Evolutionary conservation across 2,113 vertebrate species (phyloP), one percentile per base, ranked within the genome.

Genomic region (Nesospiza acunhae): DNA sequence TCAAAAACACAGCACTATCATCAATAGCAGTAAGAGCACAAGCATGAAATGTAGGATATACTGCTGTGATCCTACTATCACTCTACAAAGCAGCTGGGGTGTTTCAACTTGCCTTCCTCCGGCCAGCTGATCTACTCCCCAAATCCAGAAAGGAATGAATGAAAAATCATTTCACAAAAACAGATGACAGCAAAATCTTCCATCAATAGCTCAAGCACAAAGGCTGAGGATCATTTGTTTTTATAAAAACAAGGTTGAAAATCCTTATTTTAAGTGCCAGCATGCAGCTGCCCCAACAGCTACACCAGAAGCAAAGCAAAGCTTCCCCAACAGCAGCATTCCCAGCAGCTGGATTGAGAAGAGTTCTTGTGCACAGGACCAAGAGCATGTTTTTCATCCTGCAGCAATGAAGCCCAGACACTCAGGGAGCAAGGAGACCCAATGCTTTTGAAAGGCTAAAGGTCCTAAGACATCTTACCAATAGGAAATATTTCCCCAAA

Each of bases 301-400:
- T 78, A 78, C 12, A 50, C 11, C 2, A 64, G 27, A 67, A 73
- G 47, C 19, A 81, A 80, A 70, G 59, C n/a, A 62, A 84, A 91
- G 30, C 19, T 41, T 28, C 28, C 11, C 17, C 3, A 26, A 26
- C 13, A 74, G 20, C 10, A 22, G 24, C 53, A 56, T 9, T 69
- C 35, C 42, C 1, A 3, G 15, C 0, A 0, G 12, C 23, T 6
- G 1, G 66, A 70, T 9, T 0, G 0, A 72, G 53, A 59, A 33
- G 13, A 64, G 53, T 15, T 12, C 58, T 76, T 11, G 4, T 6
- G 33, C 15, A 52, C 1, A 3, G 19, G 7, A 60, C 3, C 11
- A 66, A 33, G 5, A 77, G 12, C 4, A 1, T 10, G 39, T 50
- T 26, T 56, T 64, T 27, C 50, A 26, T 8, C 11, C 23, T 11